These are phyloP conservation scores for Seriola aureovittata DNA, from an alignment of 2,113 vertebrate genomes.

Conservation along the genomic window DNA sequence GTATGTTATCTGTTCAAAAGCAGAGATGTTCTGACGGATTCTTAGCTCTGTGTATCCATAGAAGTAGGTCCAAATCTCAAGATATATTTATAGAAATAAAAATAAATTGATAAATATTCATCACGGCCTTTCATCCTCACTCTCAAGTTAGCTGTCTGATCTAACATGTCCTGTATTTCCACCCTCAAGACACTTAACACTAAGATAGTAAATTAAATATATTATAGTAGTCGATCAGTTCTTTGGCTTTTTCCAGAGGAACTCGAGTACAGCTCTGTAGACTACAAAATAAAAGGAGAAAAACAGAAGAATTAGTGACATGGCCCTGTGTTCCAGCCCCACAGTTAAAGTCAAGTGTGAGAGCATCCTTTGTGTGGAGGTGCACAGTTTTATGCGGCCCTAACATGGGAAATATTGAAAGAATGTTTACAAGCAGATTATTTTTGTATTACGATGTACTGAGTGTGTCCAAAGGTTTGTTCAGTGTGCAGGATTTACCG, in stretches of 20 bases:
- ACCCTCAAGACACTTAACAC: too few relatives aligned
- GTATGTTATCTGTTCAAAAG: too few relatives aligned
- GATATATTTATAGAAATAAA: background rate
- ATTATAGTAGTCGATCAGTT: too few relatives aligned
- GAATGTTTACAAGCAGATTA: background rate
- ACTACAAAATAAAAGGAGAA: background rate
- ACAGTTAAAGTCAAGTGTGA: background rate
- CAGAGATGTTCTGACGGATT: too few relatives aligned
- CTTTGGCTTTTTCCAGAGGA: too few relatives aligned
- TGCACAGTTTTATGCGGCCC: background rate
- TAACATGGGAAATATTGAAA: background rate
- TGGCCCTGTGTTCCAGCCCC: background rate
- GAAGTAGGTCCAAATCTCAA: background rate
- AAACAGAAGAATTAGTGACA: background rate
- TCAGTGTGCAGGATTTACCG: background rate
- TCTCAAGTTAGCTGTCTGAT: too few relatives aligned
- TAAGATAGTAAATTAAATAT: too few relatives aligned
- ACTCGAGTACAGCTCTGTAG: too few relatives aligned
- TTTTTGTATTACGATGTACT: background rate
- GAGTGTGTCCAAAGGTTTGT: background rate
- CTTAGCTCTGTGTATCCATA: background rate
- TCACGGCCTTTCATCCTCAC: background rate
- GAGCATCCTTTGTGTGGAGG: background rate
- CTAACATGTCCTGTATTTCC: too few relatives aligned
- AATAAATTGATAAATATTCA: background rate